Base-by-base conservation (phyloP, 2,113 vertebrate genomes). In the Saguinus imperator region DNA sequence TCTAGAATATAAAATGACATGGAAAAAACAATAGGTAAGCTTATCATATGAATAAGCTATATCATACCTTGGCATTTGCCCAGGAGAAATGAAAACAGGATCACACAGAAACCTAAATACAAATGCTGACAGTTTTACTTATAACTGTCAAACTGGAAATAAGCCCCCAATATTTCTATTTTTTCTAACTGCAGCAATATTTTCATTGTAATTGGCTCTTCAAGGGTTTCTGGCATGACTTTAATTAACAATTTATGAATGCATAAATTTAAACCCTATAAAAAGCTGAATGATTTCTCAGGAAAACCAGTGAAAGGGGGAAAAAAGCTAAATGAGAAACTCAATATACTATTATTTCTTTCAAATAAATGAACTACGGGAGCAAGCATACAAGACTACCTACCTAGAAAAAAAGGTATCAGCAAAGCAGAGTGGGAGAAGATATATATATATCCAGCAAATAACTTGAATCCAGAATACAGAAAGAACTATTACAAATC, bases 281-380 rank as follows among this genome's bases (percentile, higher is more conserved):
- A 66, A 89, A 89, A 83, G 18, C 37, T 52, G 29, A 83, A 55
- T 64, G 70, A 50, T 68, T 68, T 68, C 66, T 68, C 66, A 68
- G n/a, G 70, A 72, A n/a, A 72, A 23, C 17, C n/a, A 72, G n/a
- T 5, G 20, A 72, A 72, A 37, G 35, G 17, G 17, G 20, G 18
- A 21, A 64, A 66, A 89, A 89, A 83, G 25, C 45, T 52, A 45
- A 83, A 55, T 64, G 70, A 50, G 17, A 84, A 92, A 94, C 35
- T 83, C 25, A 94, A 68, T 68, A 70, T 48, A 92, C 25, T 88
- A 55, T 61, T 72, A 68, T 52, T 85, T 96, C 68, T 81, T n/a
- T 92, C 89, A 87, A 87, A 66, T 75, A 91, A 89, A 94, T 72
- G 29, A 95, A 87, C 55, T 64, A 52, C 79, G 50, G 35, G 89